Evolutionary conservation across 2,113 vertebrate genomes (phyloP).

Genomic region (Bufo bufo): DNA sequence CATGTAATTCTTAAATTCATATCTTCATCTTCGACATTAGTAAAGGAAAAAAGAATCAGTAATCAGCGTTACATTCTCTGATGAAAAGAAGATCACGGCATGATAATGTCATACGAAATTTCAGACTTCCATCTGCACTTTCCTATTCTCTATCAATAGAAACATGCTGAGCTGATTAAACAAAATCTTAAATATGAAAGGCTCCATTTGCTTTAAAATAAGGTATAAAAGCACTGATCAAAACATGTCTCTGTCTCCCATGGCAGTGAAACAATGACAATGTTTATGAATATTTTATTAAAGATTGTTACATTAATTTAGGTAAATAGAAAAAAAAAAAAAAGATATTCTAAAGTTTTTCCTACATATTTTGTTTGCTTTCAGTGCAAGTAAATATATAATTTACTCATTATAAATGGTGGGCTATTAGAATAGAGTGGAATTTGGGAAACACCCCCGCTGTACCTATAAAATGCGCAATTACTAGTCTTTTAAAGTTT

Average conservation of each 20-base stretch:
- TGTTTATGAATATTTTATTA: slow-evolving; percentile 49
- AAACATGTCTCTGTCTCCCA: slow-evolving; percentile 41
- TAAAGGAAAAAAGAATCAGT: slow-evolving; percentile 35
- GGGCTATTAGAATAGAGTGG: background rate
- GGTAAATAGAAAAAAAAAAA: slow-evolving; percentile 13
- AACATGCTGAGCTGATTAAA: slow-evolving; percentile 54
- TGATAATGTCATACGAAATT: slow-evolving; percentile 36
- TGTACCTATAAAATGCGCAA: background rate
- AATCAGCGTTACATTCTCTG: slow-evolving; percentile 53
- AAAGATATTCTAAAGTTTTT: background rate
- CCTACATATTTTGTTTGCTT: background rate
- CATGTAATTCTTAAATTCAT: slow-evolving; percentile 9
- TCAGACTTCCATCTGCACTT: slow-evolving; percentile 53
- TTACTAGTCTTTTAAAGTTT: background rate
- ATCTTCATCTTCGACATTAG: slow-evolving; percentile 23
- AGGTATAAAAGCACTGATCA: slow-evolving; percentile 49
- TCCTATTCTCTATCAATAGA: slow-evolving; percentile 45
- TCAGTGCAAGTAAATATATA: background rate
- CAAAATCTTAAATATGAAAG: slow-evolving; percentile 42
- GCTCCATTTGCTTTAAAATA: slow-evolving; percentile 48
- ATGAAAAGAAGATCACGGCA: slow-evolving; percentile 44
- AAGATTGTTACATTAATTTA: slow-evolving; percentile 30
- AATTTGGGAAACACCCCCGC: background rate
- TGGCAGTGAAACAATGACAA: slow-evolving; percentile 44
- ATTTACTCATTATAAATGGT: slow-evolving; percentile 7